Evolutionary conservation across 2,113 vertebrate genomes (phyloP).

Genomic region (Brienomyrus longianalis): DNA sequence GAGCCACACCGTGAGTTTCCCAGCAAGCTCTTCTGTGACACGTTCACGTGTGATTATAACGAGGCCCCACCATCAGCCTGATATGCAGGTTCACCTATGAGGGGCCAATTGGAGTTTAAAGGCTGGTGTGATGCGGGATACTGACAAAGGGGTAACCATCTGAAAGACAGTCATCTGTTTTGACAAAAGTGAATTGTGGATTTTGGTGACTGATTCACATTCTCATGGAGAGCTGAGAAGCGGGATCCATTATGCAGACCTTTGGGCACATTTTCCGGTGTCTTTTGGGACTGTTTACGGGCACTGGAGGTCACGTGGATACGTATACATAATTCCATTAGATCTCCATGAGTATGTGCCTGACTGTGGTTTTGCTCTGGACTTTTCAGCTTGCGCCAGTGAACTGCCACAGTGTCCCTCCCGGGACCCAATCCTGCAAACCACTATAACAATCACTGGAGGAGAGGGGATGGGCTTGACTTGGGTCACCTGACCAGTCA

Average conservation of each 20-base stretch:
- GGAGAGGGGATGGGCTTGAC: constrained; percentile 42
- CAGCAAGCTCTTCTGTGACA: background rate
- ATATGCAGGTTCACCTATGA: background rate
- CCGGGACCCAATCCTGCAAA: constrained; percentile 42
- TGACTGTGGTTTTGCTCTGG: background rate
- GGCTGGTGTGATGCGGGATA: background rate
- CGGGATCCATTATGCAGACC: background rate
- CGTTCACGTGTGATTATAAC: background rate
- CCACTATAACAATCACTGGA: constrained; percentile 44
- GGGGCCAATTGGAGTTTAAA: background rate
- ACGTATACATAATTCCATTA: background rate
- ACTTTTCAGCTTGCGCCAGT: background rate
- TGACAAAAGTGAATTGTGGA: background rate
- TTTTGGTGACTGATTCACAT: background rate
- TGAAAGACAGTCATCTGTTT: background rate
- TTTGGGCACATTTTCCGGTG: background rate
- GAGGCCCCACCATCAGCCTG: background rate
- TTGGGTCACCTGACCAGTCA: constrained; percentile 56
- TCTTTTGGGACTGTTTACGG: background rate
- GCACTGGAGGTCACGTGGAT: background rate
- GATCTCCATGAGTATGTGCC: background rate
- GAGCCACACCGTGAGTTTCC: background rate
- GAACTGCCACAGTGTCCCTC: constrained; percentile 28
- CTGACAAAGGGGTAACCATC: background rate
- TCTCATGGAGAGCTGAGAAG: background rate